Base-by-base conservation (phyloP, 2,797 vertebrate genomes). In the Catharus ustulatus region DNA sequence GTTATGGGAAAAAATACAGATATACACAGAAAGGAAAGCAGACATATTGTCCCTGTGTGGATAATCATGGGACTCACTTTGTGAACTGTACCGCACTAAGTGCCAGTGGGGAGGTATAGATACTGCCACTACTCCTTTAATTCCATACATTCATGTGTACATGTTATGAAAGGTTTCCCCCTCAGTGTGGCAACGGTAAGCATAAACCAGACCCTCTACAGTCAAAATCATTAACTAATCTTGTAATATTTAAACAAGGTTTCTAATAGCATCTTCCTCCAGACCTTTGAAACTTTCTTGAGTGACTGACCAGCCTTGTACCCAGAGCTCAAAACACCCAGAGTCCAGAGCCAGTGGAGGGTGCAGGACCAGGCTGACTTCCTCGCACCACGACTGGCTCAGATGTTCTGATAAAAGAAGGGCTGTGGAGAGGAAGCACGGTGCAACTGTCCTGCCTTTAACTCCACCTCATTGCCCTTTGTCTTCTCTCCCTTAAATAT, bases 281-380 rank as follows among this genome's bases (percentile, higher is more conserved):
- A 87, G 84, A 95, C 94, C 93, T 96, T 90, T 94, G 92, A 74
- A 89, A 82, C 75, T 76, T 77, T 80, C 24, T 40, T 67, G 46
- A 76, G 49, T 13, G 6, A 43, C 24, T 86, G 79, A 62, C 69
- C 59, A 58, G 42, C 3, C 1, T 77, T 73, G 78, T 34, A 89
- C 27, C 20, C 58, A 40, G 6, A 55, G 20, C 62, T 84, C 46
- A 61, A 29, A 81, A 86, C 10, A 89, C 51, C 49, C 66, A 68
- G 75, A 90, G 86, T 82, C 40, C 81, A 74, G 72, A 95, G 43
- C 24, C 72, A 92, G 38, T 2, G 30, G 36, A 94, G 68, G 52
- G 76, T 92, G 49, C 38, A 82, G 61, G n/a, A 83, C 24, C 32
- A 61, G 82, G 52, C n/a, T 49, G 49, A 46, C 29, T 74, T 3